A percentile compares a stretch with the other conserved stretches of the same genome.
These are phyloP conservation scores for Macrotrachela quadricornifera DNA, from an alignment of 1,140 invertebrate species.

Conservation along the genomic window DNA sequence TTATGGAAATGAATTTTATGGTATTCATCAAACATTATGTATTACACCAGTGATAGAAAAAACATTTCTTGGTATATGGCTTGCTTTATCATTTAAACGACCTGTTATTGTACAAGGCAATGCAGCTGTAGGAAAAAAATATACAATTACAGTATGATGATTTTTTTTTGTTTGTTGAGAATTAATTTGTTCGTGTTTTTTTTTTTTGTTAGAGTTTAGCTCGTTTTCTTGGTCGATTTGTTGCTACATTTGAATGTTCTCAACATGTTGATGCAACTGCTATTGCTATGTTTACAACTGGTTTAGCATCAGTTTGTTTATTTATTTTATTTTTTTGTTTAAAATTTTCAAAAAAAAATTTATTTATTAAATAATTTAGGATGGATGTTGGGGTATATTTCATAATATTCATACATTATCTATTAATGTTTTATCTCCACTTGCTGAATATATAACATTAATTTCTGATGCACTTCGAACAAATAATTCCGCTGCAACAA, in stretches of 20 bases:
- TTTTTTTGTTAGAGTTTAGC: constrained; percentile 19
- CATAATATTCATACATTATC: constrained; percentile 21
- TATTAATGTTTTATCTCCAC: constrained; percentile 17
- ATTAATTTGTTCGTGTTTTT: background rate
- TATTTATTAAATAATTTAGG: constrained; percentile 13
- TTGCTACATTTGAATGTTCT: constrained; percentile 21
- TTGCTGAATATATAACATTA: constrained; percentile 19
- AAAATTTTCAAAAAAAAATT: background rate
- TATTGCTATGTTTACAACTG: constrained; percentile 22
- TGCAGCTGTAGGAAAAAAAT: constrained; percentile 23
- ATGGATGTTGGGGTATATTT: constrained; percentile 29
- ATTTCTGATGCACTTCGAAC: constrained; percentile 16
- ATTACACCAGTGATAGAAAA: constrained; percentile 23
- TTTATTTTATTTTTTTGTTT: background rate
- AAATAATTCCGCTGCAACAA: background rate
- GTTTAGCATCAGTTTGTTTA: constrained; percentile 21
- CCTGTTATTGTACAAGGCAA: constrained; percentile 20
- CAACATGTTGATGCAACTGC: constrained; percentile 14
- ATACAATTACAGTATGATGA: constrained; percentile 22
- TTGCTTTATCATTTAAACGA: constrained; percentile 18
- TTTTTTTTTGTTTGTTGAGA: background rate
- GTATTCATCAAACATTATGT: constrained; percentile 17
- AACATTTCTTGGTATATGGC: constrained; percentile 24
- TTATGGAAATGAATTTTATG: constrained; percentile 29
- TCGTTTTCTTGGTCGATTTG: constrained; percentile 21